Conservation (phyloP, 2,113 vertebrate species). For the Protobothrops mucrosquamatus region DNA sequence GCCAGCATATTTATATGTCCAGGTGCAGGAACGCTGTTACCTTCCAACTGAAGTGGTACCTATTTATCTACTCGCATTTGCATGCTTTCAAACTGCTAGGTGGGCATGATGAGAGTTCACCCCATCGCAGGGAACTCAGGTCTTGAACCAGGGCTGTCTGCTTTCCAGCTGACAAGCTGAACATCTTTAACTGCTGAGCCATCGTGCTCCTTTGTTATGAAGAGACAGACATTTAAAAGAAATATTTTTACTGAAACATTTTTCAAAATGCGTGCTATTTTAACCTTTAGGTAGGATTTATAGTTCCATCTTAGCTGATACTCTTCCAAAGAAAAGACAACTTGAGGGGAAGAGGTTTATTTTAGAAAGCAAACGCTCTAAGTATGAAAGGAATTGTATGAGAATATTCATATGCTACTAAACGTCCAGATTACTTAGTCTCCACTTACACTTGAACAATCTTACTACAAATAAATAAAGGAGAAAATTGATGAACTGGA, state of each 20-base stretch:
- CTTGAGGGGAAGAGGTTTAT: rapidly evolving
- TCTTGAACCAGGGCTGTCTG: no score
- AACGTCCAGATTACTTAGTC: background rate
- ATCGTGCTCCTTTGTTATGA: no score
- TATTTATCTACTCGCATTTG: no score
- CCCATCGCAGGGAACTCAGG: no score
- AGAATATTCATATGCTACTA: background rate
- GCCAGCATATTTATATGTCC: no score
- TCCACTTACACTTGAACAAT: background rate
- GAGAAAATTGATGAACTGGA: background rate
- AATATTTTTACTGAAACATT: constrained; percentile 51
- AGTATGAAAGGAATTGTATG: background rate
- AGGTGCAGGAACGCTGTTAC: no score
- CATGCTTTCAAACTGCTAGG: no score
- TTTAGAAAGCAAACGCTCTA: background rate
- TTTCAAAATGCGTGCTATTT: constrained; percentile 36
- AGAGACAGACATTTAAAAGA: constrained; percentile 27
- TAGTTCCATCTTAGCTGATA: constrained; percentile 8
- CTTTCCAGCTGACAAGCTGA: no score
- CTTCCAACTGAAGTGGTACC: no score
- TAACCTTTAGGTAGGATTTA: constrained; percentile 46
- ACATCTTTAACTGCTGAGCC: no score
- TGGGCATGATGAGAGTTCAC: no score
- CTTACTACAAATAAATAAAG: background rate
- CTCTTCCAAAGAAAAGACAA: background rate